These are phyloP conservation scores for Caenorhabditis zanzibari DNA, from an alignment of 2,888 invertebrate genomes.

Conservation along the genomic window DNA sequence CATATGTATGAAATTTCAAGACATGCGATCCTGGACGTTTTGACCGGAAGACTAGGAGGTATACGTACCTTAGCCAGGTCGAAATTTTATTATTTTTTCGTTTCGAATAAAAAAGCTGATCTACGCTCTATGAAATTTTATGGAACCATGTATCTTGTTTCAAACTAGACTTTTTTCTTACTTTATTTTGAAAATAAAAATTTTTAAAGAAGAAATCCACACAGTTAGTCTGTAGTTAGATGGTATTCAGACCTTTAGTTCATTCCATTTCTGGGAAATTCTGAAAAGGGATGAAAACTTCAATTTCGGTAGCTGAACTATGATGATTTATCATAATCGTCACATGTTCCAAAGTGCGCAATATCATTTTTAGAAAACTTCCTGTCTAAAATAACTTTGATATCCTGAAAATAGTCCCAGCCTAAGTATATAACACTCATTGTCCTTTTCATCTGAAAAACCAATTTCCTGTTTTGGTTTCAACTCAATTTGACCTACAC, in stretches of 20 bases:
- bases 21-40: conserved; percentile 42
- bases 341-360: too few relatives aligned
- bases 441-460: conserved; percentile 1
- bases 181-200: too few relatives aligned
- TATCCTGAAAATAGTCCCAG: conserved; percentile 5
- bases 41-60: conserved; percentile 53
- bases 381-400: too few relatives aligned
- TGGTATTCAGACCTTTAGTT: too few relatives aligned
- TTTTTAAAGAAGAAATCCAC: background rate
- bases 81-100: conserved; percentile 9
- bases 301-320: too few relatives aligned
- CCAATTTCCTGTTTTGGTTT: conserved; percentile 35
- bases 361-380: background rate
- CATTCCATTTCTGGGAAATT: too few relatives aligned
- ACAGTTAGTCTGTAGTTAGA: background rate
- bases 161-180: conserved; percentile 9
- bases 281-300: too few relatives aligned
- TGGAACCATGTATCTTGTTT: background rate
- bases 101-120: conserved; percentile 30
- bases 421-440: conserved; percentile 19
- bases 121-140: conserved; percentile 32
- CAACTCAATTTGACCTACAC: conserved; percentile 19
- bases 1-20: conserved; percentile 48
- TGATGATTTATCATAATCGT: background rate
- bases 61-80: conserved; percentile 22